phyloP scores from a whole-genome alignment of 2,888 invertebrate genomes.

The Deilephila porcellus region DNA sequence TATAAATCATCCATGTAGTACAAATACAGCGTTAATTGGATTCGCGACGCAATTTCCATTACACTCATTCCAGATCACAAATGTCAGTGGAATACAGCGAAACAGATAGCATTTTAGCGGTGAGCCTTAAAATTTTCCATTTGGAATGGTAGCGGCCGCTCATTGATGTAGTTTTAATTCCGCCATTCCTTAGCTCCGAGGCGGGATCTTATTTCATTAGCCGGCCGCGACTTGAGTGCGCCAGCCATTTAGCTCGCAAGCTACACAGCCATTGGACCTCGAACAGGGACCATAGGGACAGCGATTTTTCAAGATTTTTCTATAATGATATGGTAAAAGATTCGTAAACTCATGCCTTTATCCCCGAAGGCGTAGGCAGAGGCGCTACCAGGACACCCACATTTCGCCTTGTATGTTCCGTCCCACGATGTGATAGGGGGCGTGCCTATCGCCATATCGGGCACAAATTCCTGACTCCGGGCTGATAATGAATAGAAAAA shows the following conservation, averaged over 20 bases:
- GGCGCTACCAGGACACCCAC: no score
- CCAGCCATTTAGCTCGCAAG: conserved; percentile 78
- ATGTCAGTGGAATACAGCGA: conserved; percentile 20
- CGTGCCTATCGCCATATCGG: no score
- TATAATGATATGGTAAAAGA: no score
- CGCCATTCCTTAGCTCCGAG: conserved; percentile 81
- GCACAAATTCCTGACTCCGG: no score
- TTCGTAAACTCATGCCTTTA: no score
- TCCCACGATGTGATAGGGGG: no score
- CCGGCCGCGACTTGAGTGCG: conserved; percentile 71
- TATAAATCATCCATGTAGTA: no score
- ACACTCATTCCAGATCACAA: conserved; percentile 10
- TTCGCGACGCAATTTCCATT: not conserved
- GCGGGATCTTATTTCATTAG: conserved; percentile 83
- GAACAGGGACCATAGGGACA: conserved; percentile 35
- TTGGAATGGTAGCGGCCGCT: conserved; percentile 66
- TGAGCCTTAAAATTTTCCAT: conserved; percentile 55
- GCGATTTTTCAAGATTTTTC: conserved; percentile 24
- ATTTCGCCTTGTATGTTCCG: no score
- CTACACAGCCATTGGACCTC: conserved; percentile 51
- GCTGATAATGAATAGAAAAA: no score
- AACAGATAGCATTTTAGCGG: conserved; percentile 29
- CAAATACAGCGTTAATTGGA: conserved; percentile 3
- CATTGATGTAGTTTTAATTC: conserved; percentile 85
- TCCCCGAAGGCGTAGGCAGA: no score